These are phyloP conservation scores for Bergia sp. DNA, from an alignment of 92 coral and sea anemone species.

Conservation along the genomic window DNA sequence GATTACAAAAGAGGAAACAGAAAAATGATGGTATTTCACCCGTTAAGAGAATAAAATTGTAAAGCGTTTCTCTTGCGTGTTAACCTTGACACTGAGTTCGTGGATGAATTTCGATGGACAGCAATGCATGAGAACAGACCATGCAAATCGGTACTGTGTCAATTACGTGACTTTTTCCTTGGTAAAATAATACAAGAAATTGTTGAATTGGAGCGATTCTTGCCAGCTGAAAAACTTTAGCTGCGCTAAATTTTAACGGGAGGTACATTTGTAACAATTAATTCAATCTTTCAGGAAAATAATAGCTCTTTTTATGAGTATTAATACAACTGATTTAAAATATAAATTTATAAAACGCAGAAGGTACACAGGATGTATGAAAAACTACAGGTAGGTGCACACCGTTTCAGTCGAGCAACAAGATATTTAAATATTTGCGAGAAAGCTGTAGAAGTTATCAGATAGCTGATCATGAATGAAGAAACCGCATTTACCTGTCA, in stretches of 20 bases:
- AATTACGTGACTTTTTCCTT: too few species aligned
- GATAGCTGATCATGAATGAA: constrained; percentile 19
- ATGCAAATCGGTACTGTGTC: too few species aligned
- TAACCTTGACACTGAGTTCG: not conserved
- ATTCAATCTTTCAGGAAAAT: not conserved
- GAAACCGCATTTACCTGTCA: constrained; percentile 14
- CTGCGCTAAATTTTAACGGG: not conserved
- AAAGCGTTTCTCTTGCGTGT: not conserved
- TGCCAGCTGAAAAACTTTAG: not conserved
- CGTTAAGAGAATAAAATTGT: not conserved
- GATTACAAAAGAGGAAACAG: not conserved
- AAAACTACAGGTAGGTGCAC: not conserved
- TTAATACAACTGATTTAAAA: not conserved
- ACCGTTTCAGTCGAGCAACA: not conserved
- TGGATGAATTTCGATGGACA: not conserved
- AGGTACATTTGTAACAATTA: not conserved
- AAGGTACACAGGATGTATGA: not conserved
- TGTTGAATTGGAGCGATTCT: not conserved
- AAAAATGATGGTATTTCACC: not conserved
- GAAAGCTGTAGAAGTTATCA: constrained; percentile 15
- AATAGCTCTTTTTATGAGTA: not conserved
- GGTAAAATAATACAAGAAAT: not conserved
- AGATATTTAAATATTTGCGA: not conserved
- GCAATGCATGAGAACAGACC: not conserved
- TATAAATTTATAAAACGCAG: not conserved